Evolutionary conservation across 2,888 invertebrate genomes (phyloP), one percentile per base, ranked within the genome.

Genomic region (Chrysolina oricalcia): DNA sequence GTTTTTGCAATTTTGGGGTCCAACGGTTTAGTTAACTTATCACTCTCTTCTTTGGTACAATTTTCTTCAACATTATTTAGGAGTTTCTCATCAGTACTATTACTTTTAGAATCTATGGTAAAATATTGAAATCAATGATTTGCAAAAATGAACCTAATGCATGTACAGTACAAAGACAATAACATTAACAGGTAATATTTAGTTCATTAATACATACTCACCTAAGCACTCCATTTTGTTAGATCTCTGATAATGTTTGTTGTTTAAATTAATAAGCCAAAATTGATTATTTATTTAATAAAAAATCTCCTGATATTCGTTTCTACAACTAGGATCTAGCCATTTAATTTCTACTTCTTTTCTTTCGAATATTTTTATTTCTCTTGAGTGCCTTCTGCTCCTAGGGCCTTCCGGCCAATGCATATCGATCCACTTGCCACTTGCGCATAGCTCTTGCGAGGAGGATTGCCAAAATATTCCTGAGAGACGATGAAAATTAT

Each of bases 1-100:
- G 87, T 88, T 82, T 88, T 88, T 35, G 87, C 85, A 80, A 87
- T 87, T 82, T 88, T 88, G 78, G 87, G 87, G 78, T 88, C 88
- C 9, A 87, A 86, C 62, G 88, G 87, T 81, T 87, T 83, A 73
- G 81, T 83, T 81, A 83, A 88, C 83, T 91, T 91, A 88, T 91
- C 91, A 86, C 90, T 81, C 78, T 89, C 88, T 86, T 91, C 90
- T 86, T 85, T 86, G 84, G 85, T 86, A 81, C 83, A 81, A 75
- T 84, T 86, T 80, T 85, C 85, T 67, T 84, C 83, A 35, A 80
- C 77, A 72, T 79, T 82, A 71, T 84, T 85, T 63, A 83, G 81
- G 81, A 89, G 88, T 81, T 89, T 84, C 82, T 89, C 90, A 50
- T 89, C 90, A 82, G 89, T 83, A 81, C 89, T 90, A 63, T 89